Conservation (phyloP, 2,888 invertebrate species). For the Escarpia spicata region DNA sequence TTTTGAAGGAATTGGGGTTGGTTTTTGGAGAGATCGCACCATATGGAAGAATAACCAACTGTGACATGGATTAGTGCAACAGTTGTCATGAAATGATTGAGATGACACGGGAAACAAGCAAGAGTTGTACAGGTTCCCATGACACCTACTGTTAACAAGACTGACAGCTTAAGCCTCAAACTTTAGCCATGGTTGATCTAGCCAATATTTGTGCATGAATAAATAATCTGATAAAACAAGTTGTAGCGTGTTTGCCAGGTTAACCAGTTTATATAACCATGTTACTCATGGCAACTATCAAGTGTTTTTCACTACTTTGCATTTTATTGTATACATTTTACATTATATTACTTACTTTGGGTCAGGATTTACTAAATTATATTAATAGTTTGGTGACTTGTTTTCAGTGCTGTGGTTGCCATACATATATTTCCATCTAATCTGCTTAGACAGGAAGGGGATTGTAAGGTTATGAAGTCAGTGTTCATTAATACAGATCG, state of each 20-base stretch:
- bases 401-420: neutral
- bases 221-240: constrained; percentile 16
- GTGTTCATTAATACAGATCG: neutral
- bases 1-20: no score
- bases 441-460: neutral
- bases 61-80: neutral
- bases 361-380: neutral
- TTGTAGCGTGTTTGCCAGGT: constrained; percentile 3
- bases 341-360: neutral
- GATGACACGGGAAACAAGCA: neutral
- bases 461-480: neutral
- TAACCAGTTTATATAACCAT: neutral
- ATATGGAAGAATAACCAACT: neutral
- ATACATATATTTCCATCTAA: neutral
- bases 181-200: neutral
- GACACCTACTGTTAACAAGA: neutral
- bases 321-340: neutral
- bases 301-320: neutral
- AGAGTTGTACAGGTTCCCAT: neutral
- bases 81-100: neutral
- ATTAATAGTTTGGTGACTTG: neutral
- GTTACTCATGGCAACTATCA: neutral
- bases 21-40: neutral
- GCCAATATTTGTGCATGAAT: constrained; percentile 16
- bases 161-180: constrained; percentile 1